Evolutionary conservation across 2,113 vertebrate genomes (phyloP), one percentile per base, ranked within the genome.

Genomic region (Centrocercus urophasianus): DNA sequence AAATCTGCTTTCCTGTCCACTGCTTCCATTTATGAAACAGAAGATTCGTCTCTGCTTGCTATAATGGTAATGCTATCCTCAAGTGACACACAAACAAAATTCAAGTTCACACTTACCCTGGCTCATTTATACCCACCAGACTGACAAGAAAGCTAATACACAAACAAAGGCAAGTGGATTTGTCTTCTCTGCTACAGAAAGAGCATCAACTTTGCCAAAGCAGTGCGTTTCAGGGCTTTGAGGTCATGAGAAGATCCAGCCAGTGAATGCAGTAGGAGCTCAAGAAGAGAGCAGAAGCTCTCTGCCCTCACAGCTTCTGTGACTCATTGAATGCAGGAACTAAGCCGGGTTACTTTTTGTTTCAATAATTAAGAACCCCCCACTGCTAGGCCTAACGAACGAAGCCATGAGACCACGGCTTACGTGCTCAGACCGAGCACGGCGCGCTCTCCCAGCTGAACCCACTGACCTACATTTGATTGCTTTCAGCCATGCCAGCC

Each of bases 21-120:
- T 16, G 65, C 73, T 70, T 20, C 78, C 90, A 77, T 81, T 93
- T 66, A 32, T 17, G 70, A 91, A 74, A 24, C 76, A 32, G 52
- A 13, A 61, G 60, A 80, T 64, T 67, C 74, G 54, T 65, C 90
- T 40, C 85, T 66, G 6, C 70, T 81, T 43, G 38, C 71, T 73
- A 11, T 16, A 83, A 40, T 48, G 65, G 70, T 27, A 43, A 91
- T 48, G 75, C 11, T 83, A 85, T 57, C 85, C 75, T 77, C 85
- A 17, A 65, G 79, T 54, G 30, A 63, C 75, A 82, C 5, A n/a
- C 65, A 85, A 84, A 76, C 34, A 63, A 80, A 81, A 75, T 8
- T 22, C 21, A 52, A 82, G 42, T 38, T 84, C 65, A 47, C 70
- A 48, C 83, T 81, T 70, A 6, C 22, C 64, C 63, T 30, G 73